Conservation (phyloP, 2,113 vertebrate species). For the Hemichromis elongatus region DNA sequence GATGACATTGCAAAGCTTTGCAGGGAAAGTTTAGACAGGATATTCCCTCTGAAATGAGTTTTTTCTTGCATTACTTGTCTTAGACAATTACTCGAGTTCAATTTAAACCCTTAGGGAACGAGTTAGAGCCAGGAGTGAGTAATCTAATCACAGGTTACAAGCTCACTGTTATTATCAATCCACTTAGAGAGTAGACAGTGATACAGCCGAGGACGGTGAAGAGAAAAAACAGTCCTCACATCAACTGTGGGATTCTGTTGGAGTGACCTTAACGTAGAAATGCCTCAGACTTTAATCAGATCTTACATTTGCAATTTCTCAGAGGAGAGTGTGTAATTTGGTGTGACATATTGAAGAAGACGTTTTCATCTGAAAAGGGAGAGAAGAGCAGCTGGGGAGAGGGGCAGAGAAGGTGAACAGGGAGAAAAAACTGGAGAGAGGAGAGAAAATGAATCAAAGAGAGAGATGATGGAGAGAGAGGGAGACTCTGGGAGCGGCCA, state of each 20-base stretch:
- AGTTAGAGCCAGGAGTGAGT: neutral
- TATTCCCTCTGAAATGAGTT: neutral
- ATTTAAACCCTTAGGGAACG: neutral
- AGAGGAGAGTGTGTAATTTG: conserved; percentile 5
- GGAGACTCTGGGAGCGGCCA: neutral
- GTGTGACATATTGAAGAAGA: conserved; percentile 24
- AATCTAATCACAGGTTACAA: neutral
- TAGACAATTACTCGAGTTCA: neutral
- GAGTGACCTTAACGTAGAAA: neutral
- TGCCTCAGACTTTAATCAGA: neutral
- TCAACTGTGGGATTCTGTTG: neutral
- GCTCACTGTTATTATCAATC: neutral
- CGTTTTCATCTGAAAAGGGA: neutral
- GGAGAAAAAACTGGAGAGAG: neutral
- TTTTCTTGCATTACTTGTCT: neutral
- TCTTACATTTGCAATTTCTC: conserved; percentile 17
- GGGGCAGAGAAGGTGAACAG: neutral
- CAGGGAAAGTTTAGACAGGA: neutral
- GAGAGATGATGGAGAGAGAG: neutral
- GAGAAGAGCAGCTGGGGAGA: neutral
- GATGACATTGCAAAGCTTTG: neutral
- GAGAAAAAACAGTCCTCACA: neutral
- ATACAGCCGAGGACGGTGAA: neutral
- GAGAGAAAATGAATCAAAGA: neutral
- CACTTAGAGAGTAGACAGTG: neutral